phyloP scores from a whole-genome alignment of 2,888 invertebrate species.

The Bellardia pandia region DNA sequence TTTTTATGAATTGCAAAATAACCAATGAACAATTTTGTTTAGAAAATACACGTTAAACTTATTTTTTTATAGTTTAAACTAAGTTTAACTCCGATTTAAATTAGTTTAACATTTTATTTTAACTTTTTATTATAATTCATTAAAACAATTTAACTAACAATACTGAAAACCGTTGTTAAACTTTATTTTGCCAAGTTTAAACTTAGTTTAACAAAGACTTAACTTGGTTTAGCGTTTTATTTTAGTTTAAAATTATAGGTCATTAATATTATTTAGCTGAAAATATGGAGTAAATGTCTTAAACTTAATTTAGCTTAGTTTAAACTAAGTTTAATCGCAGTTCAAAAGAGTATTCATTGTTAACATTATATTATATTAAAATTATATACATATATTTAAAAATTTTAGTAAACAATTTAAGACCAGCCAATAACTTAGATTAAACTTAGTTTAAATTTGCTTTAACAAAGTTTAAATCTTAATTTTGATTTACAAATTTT shows the following conservation, averaged over 20 bases:
- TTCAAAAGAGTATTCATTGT: not conserved
- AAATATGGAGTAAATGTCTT: not conserved
- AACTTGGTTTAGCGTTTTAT: not conserved
- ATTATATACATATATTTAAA: too few species aligned
- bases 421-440: too few species aligned
- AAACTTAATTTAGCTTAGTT: not conserved
- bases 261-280: not conserved
- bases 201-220: not conserved
- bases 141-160: not conserved
- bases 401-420: too few species aligned
- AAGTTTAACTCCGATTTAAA: not conserved
- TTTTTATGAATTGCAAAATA: not conserved
- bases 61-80: not conserved
- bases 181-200: not conserved
- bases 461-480: too few species aligned
- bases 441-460: too few species aligned
- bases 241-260: not conserved
- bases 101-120: not conserved
- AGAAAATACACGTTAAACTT: not conserved
- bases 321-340: not conserved
- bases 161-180: not conserved
- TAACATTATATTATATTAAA: too few species aligned
- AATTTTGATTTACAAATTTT: too few species aligned
- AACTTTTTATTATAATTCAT: too few species aligned
- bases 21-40: conserved; percentile 15